These are phyloP conservation scores for Mycteria americana DNA, from an alignment of 2,797 vertebrate species.

Conservation along the genomic window DNA sequence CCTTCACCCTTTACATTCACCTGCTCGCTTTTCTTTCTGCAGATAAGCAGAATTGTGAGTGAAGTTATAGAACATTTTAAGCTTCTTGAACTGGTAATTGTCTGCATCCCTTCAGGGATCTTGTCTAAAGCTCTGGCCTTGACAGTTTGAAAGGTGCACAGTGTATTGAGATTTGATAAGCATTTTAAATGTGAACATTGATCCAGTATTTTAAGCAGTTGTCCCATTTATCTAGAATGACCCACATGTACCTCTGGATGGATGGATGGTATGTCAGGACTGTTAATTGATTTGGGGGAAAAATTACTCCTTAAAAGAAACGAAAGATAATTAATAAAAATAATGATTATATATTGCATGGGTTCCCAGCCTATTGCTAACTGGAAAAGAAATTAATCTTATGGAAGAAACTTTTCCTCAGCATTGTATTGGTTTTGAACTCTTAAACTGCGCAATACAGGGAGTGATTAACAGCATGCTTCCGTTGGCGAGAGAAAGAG, in stretches of 20 bases:
- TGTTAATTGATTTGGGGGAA: background rate
- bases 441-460: background rate
- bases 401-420: background rate
- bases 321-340: background rate
- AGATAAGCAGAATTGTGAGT: background rate
- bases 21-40: background rate
- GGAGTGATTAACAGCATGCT: background rate
- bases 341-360: background rate
- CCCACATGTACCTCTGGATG: background rate
- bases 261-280: background rate
- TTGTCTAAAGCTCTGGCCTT: background rate
- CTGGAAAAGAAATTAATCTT: background rate
- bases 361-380: background rate
- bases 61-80: constrained; percentile 1
- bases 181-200: background rate
- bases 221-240: background rate
- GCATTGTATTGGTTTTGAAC: background rate
- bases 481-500: background rate
- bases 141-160: background rate
- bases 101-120: background rate
- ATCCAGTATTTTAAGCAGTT: background rate
- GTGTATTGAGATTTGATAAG: background rate
- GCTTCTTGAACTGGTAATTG: background rate
- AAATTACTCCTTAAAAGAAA: background rate
- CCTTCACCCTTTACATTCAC: background rate